Evolutionary conservation across 2,113 vertebrate genomes (phyloP).

Genomic region (Symphodus melops): DNA sequence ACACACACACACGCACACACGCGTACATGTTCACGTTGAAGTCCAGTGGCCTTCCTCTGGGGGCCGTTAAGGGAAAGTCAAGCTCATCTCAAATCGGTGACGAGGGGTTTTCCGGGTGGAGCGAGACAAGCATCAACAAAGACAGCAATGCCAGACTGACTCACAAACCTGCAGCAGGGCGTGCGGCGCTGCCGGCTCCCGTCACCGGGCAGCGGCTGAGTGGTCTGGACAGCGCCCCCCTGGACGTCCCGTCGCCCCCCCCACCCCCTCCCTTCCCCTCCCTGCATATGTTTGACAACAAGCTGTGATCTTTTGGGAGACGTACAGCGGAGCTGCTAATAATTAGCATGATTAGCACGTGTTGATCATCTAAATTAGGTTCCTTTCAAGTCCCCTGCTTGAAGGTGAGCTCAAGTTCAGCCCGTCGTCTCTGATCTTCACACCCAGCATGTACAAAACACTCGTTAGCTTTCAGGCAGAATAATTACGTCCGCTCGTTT

Average conservation of each 20-base stretch:
- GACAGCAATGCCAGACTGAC: conserved; percentile 41
- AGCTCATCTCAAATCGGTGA: conserved; percentile 22
- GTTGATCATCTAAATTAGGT: conserved; percentile 22
- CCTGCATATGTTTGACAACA: conserved; percentile 48
- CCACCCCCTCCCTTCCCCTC: too few relatives aligned
- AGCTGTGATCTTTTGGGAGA: background rate
- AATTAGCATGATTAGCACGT: conserved; percentile 27
- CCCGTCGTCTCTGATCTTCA: background rate
- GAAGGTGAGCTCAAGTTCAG: conserved; percentile 1
- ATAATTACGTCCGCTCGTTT: background rate
- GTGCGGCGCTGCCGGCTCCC: conserved; percentile 38
- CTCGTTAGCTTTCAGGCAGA: background rate
- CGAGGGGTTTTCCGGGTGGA: conserved; percentile 33
- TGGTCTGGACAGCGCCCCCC: conserved; percentile 51
- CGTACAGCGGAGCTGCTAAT: background rate
- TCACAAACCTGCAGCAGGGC: conserved; percentile 26
- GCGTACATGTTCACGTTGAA: conserved; percentile 8
- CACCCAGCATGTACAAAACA: background rate
- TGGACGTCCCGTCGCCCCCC: conserved; percentile 21
- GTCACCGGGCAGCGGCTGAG: conserved; percentile 48
- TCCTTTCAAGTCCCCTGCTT: background rate
- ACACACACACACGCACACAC: background rate
- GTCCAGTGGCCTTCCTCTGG: conserved; percentile 34
- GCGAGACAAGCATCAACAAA: conserved; percentile 31
- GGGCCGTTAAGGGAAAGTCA: conserved; percentile 55